Evolutionary conservation across 2,113 vertebrate species (phyloP).

Genomic region (Colistium nudipinnis): DNA sequence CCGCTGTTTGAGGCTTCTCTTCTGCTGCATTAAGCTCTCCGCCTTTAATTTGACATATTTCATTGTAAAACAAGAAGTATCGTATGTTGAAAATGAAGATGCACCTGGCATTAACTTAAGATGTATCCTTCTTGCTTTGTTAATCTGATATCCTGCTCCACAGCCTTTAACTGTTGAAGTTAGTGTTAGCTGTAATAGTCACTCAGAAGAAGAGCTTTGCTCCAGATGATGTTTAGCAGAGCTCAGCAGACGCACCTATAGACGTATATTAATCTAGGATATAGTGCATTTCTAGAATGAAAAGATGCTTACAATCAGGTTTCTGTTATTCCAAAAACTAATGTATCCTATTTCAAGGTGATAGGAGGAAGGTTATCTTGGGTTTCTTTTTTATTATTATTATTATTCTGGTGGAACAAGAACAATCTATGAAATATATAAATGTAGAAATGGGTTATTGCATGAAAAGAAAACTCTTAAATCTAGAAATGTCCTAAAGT

Average conservation of each 20-base stretch:
- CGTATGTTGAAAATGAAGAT: conserved; percentile 1
- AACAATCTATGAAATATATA: conserved; percentile 12
- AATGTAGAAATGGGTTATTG: conserved; percentile 23
- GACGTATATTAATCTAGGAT: background rate
- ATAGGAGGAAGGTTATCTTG: conserved; percentile 17
- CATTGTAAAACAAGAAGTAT: background rate
- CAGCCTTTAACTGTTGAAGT: background rate
- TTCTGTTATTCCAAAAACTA: conserved; percentile 12
- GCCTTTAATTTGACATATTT: background rate
- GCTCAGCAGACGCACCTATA: conserved; percentile 11
- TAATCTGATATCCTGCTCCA: background rate
- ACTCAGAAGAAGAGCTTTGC: background rate
- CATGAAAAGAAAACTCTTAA: conserved; percentile 51
- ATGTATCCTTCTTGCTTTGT: background rate
- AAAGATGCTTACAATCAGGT: background rate
- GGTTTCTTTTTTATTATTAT: conserved; percentile 18
- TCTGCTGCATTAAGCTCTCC: background rate
- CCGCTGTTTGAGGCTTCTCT: background rate
- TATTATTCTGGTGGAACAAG: too few relatives aligned
- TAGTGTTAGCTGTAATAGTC: background rate
- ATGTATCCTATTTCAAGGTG: conserved; percentile 37
- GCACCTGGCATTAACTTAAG: conserved; percentile 4
- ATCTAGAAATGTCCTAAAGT: background rate
- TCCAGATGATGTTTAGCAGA: background rate
- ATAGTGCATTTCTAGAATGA: conserved; percentile 5